phyloP scores from a whole-genome alignment of 2,888 invertebrate species.

The Ephialtes manifestator region DNA sequence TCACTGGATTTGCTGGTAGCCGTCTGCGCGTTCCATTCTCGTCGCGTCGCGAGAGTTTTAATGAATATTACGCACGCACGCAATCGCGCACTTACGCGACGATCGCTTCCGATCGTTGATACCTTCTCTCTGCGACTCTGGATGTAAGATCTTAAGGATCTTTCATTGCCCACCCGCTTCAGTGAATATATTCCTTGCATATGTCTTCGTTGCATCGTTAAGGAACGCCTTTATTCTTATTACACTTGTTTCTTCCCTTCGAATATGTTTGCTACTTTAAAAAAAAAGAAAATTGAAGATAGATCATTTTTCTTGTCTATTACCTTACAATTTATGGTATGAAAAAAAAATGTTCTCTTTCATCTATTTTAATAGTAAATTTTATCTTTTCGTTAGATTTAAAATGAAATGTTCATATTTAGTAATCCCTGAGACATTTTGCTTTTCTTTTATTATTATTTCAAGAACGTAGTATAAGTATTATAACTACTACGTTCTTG shows the following conservation, averaged over 20 bases:
- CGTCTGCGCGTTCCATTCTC: constrained; percentile 23
- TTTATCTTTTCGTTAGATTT: background rate
- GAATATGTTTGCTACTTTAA: constrained; percentile 14
- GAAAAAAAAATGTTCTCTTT: background rate
- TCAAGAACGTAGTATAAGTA: background rate
- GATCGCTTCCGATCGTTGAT: constrained; percentile 71
- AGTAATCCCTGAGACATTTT: background rate
- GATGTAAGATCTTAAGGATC: constrained; percentile 59
- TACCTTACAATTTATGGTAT: background rate
- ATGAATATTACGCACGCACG: constrained; percentile 82
- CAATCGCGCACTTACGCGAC: constrained; percentile 76
- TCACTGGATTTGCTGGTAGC: constrained; percentile 7
- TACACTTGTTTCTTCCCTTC: constrained; percentile 24
- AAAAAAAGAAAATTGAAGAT: background rate
- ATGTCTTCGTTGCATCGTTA: constrained; percentile 74
- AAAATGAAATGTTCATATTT: background rate
- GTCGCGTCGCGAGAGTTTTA: constrained; percentile 73
- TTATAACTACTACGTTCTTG: background rate
- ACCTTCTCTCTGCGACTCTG: constrained; percentile 29
- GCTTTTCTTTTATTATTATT: constrained; percentile 69
- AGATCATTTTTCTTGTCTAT: background rate
- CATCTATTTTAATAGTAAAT: background rate
- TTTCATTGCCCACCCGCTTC: constrained; percentile 63
- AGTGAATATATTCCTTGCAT: constrained; percentile 60
- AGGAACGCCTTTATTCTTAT: constrained; percentile 57